These are phyloP conservation scores for Sigmodon hispidus DNA, from an alignment of 2,113 vertebrate species.

Conservation along the genomic window DNA sequence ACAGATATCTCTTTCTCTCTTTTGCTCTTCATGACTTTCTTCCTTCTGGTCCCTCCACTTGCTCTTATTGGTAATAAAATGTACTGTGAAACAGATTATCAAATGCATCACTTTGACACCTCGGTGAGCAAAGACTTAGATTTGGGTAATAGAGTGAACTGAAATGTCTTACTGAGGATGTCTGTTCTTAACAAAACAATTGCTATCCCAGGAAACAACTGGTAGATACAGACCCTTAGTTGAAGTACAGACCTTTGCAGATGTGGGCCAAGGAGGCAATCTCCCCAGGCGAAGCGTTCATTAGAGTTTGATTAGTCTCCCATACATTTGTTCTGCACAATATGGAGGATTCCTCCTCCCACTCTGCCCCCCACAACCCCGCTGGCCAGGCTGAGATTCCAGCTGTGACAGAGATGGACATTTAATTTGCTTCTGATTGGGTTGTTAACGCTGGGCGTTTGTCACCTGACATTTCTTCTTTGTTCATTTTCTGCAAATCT, in stretches of 20 bases:
- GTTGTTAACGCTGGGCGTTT: constrained; percentile 65
- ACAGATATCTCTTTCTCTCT: constrained; percentile 5
- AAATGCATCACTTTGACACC: constrained; percentile 63
- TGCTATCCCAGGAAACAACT: constrained; percentile 44
- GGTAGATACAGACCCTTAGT: constrained; percentile 2
- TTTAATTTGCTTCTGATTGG: constrained; percentile 77
- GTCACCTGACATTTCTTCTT: constrained; percentile 69
- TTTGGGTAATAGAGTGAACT: constrained; percentile 56
- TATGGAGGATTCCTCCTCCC: not conserved
- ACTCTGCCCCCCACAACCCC: not conserved
- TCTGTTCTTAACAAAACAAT: constrained; percentile 61
- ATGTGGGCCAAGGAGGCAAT: constrained; percentile 38
- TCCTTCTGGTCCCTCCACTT: constrained; percentile 17
- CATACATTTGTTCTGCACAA: constrained; percentile 43
- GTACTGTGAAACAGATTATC: constrained; percentile 42
- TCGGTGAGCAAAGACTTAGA: constrained; percentile 49
- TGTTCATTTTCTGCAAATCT: constrained; percentile 43
- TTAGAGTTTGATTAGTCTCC: constrained; percentile 72
- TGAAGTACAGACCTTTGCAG: constrained; percentile 10
- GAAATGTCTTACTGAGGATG: constrained; percentile 39
- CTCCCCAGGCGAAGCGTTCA: constrained; percentile 63
- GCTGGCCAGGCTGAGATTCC: constrained; percentile 56
- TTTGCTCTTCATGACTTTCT: constrained; percentile 28
- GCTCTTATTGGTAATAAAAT: constrained; percentile 56
- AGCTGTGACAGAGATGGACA: constrained; percentile 72